Percentiles rank a stretch among this genome's conserved stretches.
phyloP scores from a whole-genome alignment of 2,113 vertebrate species.

The Mormyrus iriodes region DNA sequence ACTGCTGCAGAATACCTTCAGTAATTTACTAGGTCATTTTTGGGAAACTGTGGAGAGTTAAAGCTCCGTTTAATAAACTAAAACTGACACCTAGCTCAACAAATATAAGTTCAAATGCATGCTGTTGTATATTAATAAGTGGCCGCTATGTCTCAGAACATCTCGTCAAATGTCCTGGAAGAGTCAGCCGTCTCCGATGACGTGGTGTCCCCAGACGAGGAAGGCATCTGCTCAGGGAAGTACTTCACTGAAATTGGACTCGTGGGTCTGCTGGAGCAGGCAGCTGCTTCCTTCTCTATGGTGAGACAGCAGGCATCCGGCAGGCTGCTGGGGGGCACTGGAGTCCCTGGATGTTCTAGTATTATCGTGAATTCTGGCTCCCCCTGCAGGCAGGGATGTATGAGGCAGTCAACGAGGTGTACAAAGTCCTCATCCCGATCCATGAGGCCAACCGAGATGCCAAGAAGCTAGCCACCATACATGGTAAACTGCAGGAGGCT shows the following conservation, averaged over 20 bases:
- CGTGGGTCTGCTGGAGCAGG: slow-evolving; percentile 93
- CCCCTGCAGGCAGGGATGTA: slow-evolving; percentile 87
- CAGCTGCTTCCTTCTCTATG: slow-evolving; percentile 93
- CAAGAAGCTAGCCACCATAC: slow-evolving; percentile 93
- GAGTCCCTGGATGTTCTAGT: neutral
- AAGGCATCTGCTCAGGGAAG: slow-evolving; percentile 97
- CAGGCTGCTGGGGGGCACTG: neutral
- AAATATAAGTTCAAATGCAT: neutral
- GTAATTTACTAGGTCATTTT: neutral
- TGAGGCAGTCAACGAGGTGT: slow-evolving; percentile 96
- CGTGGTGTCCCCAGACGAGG: slow-evolving; percentile 94
- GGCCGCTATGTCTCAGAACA: slow-evolving; percentile 66
- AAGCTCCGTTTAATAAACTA: neutral
- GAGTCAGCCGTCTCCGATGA: slow-evolving; percentile 97
- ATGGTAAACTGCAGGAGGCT: slow-evolving; percentile 99
- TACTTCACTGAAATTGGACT: slow-evolving; percentile 96
- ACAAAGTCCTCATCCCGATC: slow-evolving; percentile 96
- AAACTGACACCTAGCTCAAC: neutral
- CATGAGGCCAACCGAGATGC: slow-evolving; percentile 97
- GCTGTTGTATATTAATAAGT: neutral
- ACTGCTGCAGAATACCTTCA: neutral
- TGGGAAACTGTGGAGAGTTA: neutral
- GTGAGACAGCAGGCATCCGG: slow-evolving; percentile 54
- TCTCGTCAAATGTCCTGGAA: slow-evolving; percentile 96
- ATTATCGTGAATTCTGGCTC: neutral